Evolutionary conservation across 2,797 vertebrate species (phyloP), one percentile per base, ranked within the genome.

Genomic region (Alcedo quadribrachys): DNA sequence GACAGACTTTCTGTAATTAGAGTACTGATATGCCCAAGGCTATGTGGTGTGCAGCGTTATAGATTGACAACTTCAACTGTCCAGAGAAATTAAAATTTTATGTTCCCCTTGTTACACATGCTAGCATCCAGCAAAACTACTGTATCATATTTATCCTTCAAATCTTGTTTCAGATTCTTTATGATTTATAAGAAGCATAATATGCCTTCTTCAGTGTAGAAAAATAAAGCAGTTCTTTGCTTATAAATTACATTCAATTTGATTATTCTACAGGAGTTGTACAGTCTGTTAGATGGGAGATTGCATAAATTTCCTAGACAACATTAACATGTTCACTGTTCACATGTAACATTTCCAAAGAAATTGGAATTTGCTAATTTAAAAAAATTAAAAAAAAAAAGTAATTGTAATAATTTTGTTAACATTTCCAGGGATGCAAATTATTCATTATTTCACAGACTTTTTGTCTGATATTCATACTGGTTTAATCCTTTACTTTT

Each of bases 1-100:
- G 98, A 97, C 97, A 98, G 95, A 93, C 96, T 98, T 97, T 94
- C 97, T 98, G 97, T 98, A 99, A 99, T 99, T 99, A 99, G 98
- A 98, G 96, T 97, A 97, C 97, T 97, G 96, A 97, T 97, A 96
- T 97, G 97, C 97, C 97, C 96, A 98, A 98, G 98, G 98, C 98
- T 97, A 92, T 97, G 95, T 94, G 95, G 96, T 93, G 95, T 97
- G 98, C 98, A 93, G 69, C 95, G 96, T 98, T 98, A 98, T 96
- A 98, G 98, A 98, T 92, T 98, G 98, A 98, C 98, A 99, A 98
- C 97, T 98, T 98, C 97, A 97, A 97, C 91, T 97, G 97, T 98
- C 97, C 96, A 97, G 97, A 98, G 97, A 95, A 98, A 98, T 98
- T 98, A 98, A 96, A 95, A 97, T 97, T 98, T 96, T 96, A 89